Evolutionary conservation across 2,113 vertebrate species (phyloP), one percentile per base, ranked within the genome.

Genomic region (Mus pahari): DNA sequence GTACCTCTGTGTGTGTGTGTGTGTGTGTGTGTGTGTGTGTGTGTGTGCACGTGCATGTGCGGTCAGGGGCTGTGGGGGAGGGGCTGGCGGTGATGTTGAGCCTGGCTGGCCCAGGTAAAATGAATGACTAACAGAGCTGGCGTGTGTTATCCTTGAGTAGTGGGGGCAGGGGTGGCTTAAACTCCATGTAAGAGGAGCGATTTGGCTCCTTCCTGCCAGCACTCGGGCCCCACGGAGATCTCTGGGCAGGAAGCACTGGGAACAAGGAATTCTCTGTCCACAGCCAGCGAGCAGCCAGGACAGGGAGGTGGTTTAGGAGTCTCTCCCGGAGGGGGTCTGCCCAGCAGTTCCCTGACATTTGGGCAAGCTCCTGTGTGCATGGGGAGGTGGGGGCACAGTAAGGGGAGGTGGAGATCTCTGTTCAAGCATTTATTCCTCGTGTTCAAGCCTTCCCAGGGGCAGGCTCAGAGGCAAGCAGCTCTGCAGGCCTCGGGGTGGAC

Each of bases 201-300:
- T 96, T 96, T 95, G 96, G 86, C 58, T 97, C 89, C 75, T 98
- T 97, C 94, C 94, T 97, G 97, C 95, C 92, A 92, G 96, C 6
- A 4, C 88, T 26, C 48, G 60, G 96, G 97, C 92, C 96, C 92
- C 96, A 60, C 1, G 12, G 96, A 97, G 97, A 93, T 97, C 96
- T 94, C 86, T 95, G 94, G 86, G 94, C 97, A 97, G 96, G 97
- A 97, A 98, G 94, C 92, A 31, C 53, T 20, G 77, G 91, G 60
- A 98, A 98, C 97, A 98, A 97, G 97, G 95, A 94, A 82, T 92
- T 96, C 91, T 97, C 97, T 98, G 97, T 98, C 95, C 42, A 33
- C 14, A 90, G 91, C 78, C 88, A 60, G 36, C 86, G 96, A 28
- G 9, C n/a, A 94, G 91, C 89, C 82, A 75, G 91, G 92, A 89